Evolutionary conservation across 1,140 invertebrate species (phyloP), one percentile per base, ranked within the genome.

Genomic region (Diabrotica virgifera): DNA sequence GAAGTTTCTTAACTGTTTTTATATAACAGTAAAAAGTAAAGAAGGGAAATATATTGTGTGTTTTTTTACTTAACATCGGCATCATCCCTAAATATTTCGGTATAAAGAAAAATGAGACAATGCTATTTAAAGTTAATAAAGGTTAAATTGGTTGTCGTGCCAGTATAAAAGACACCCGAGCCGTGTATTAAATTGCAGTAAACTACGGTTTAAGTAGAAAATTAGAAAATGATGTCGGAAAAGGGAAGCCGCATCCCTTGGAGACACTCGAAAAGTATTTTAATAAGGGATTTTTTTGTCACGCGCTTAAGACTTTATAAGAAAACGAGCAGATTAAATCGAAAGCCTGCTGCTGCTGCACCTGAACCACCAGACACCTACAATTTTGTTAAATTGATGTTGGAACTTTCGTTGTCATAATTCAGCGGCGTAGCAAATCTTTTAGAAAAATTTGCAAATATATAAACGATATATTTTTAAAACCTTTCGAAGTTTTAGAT

Each of bases 241-340:
- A 51, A 52, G 36, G 64, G 64, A 24, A 38, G 53, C 37, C 40
- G 52, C 60, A 36, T 62, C 61, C 63, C 63, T 40, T 37, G 53
- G 69, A 67, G 69, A 68, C 63, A 65, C 53, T 68, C 63, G 69
- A 60, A 68, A 67, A 70, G 69, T 70, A 70, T 70, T 70, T 68
- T 70, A 70, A 70, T 68, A 68, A 70, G 67, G 66, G 64, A 68
- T 70, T 70, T 70, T 70, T 69, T 68, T 70, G 69, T 70, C 69
- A 68, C 59, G 62, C 66, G 66, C 66, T 68, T 66, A 67, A 55
- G 69, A 62, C 59, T 65, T 59, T 50, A 59, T 63, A 68, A 68
- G 64, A 67, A 66, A 65, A 66, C 63, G 63, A 63, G 61, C 13
- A 66, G 69, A 70, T 70, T 70, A 70, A 35, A 62, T 63, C 50